A percentile compares a stretch with the other conserved stretches of the same genome.
These are phyloP conservation scores for Parasteatoda lunata DNA, from an alignment of 2,888 invertebrate genomes.

Conservation along the genomic window DNA sequence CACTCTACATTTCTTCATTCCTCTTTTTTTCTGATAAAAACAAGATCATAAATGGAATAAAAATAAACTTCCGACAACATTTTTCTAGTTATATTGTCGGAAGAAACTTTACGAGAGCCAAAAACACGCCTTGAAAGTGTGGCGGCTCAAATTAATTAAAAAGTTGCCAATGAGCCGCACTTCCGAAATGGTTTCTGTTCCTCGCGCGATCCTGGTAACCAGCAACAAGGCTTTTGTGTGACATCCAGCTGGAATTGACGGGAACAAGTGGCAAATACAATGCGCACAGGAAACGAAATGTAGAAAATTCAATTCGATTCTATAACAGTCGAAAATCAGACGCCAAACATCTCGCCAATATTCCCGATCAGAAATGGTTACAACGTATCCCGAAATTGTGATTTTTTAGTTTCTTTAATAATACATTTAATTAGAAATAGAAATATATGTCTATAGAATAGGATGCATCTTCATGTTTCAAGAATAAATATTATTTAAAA, in stretches of 20 bases:
- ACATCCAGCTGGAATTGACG: constrained; percentile 51
- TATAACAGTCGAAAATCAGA: constrained; percentile 52
- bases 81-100: no score
- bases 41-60: no score
- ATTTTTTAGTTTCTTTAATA: background rate
- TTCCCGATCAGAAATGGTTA: background rate
- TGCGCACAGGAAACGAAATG: constrained; percentile 48
- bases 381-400: background rate
- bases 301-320: constrained; percentile 61
- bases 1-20: no score
- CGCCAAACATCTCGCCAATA: constrained; percentile 53
- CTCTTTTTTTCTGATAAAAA: no score
- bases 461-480: no score
- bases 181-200: constrained; percentile 50
- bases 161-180: constrained; percentile 47
- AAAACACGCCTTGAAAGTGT: background rate
- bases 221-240: constrained; percentile 38
- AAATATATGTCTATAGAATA: no score
- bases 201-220: constrained; percentile 40
- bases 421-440: background rate
- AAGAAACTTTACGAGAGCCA: no score
- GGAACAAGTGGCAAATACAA: constrained; percentile 54
- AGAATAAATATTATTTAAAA: background rate
- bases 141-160: constrained; percentile 60
- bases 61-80: no score